Evolutionary conservation across 2,888 invertebrate species (phyloP).

Genomic region (Hyppa rectilinea): DNA sequence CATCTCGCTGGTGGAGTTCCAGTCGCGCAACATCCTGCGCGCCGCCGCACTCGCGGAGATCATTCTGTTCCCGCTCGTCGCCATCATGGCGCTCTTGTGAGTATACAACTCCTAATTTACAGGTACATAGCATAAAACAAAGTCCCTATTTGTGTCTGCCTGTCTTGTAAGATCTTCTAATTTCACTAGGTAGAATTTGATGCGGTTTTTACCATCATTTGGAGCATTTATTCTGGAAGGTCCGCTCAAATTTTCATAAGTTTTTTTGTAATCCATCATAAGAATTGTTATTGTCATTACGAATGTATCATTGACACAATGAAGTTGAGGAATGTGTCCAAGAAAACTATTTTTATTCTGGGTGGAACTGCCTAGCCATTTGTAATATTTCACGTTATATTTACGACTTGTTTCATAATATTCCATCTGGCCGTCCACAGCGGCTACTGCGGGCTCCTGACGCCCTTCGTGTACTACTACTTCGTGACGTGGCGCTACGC

Average conservation of each 20-base stretch:
- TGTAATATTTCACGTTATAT: neutral
- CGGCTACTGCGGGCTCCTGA: conserved; percentile 96
- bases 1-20: conserved; percentile 97
- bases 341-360: neutral
- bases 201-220: no score
- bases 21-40: conserved; percentile 97
- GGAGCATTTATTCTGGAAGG: no score
- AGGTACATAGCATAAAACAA: no score
- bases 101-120: no score
- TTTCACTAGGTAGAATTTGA: no score
- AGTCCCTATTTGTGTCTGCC: no score
- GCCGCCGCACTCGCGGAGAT: conserved; percentile 98
- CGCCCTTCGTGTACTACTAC: conserved; percentile 99
- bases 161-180: no score
- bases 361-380: neutral
- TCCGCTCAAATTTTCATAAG: no score
- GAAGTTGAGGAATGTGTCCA: neutral
- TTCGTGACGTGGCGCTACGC: conserved; percentile 97
- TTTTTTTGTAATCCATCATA: no score
- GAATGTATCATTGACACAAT: no score
- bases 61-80: conserved; percentile 95
- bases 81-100: conserved; percentile 96
- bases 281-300: neutral
- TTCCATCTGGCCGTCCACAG: conserved; percentile 86
- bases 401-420: neutral